A percentile compares a stretch with the other conserved stretches of the same genome.
phyloP scores from a whole-genome alignment of 1,140 invertebrate genomes.

The Mizuhopecten yessoensis region DNA sequence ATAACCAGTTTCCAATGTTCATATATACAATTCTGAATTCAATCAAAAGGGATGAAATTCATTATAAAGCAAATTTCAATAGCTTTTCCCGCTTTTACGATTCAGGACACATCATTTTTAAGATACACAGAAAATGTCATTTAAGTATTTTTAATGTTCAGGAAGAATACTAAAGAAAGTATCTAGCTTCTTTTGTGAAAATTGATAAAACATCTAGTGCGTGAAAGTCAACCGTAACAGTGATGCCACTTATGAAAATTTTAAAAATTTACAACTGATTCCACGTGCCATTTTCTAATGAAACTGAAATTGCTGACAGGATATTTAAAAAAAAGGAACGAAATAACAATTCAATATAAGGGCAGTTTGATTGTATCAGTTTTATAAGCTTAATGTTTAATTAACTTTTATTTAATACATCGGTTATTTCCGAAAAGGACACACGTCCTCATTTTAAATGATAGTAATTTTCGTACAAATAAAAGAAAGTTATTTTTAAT shows the following conservation, averaged over 20 bases:
- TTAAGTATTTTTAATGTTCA: too few species aligned
- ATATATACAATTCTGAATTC: too few species aligned
- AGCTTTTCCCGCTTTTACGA: too few species aligned
- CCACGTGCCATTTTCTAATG: neutral
- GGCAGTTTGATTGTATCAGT: neutral
- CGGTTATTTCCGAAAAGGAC: neutral
- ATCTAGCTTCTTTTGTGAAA: neutral
- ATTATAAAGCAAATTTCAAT: too few species aligned
- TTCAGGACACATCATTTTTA: too few species aligned
- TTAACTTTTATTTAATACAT: neutral
- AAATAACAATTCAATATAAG: neutral
- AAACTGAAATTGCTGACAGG: neutral
- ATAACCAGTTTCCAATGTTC: too few species aligned
- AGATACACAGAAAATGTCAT: too few species aligned
- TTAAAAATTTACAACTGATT: neutral
- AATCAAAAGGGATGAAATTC: too few species aligned
- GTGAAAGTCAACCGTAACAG: neutral
- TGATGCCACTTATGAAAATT: slow-evolving; percentile 27
- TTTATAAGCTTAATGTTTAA: neutral
- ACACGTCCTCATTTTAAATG: neutral
- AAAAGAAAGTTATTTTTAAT: neutral
- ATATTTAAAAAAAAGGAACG: neutral
- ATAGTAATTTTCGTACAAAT: neutral
- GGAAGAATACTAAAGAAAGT: too few species aligned
- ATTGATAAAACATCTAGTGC: neutral